Evolutionary conservation across 2,113 vertebrate genomes (phyloP).

Genomic region (Gobius niger): DNA sequence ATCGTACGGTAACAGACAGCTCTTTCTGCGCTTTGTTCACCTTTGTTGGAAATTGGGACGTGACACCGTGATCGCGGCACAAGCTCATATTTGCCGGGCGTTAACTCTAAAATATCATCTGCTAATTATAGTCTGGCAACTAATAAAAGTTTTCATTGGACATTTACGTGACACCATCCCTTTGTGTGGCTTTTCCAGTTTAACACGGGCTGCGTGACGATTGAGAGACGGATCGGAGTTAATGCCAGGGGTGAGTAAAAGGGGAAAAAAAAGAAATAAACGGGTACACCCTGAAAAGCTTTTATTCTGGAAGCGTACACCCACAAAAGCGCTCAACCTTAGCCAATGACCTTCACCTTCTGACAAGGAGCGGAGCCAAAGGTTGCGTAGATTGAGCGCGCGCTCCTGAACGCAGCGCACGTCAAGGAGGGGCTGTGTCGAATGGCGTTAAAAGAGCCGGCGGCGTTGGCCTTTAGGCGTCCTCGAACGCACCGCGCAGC

Average conservation of each 20-base stretch:
- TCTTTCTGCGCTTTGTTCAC: neutral
- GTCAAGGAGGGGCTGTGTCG: neutral
- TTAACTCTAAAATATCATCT: neutral
- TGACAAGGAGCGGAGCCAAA: neutral
- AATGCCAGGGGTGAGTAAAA: neutral
- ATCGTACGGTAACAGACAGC: neutral
- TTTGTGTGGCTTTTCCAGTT: neutral
- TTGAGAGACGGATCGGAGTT: neutral
- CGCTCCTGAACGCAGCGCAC: neutral
- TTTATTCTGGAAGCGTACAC: neutral
- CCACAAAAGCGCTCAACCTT: neutral
- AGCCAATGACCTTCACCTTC: neutral
- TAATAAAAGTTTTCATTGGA: slow-evolving; percentile 3
- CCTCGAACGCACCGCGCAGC: neutral
- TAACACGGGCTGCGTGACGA: neutral
- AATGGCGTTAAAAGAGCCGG: neutral
- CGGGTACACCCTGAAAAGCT: neutral
- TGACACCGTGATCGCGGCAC: neutral
- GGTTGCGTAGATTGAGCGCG: neutral
- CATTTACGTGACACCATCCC: neutral
- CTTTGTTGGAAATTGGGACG: neutral
- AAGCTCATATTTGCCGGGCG: neutral
- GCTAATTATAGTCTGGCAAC: slow-evolving; percentile 1
- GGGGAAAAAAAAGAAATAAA: too few species aligned
- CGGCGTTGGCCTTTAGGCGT: neutral